These are phyloP conservation scores for Trachelus stipa DNA, from an alignment of 2,888 invertebrate genomes.

Conservation along the genomic window DNA sequence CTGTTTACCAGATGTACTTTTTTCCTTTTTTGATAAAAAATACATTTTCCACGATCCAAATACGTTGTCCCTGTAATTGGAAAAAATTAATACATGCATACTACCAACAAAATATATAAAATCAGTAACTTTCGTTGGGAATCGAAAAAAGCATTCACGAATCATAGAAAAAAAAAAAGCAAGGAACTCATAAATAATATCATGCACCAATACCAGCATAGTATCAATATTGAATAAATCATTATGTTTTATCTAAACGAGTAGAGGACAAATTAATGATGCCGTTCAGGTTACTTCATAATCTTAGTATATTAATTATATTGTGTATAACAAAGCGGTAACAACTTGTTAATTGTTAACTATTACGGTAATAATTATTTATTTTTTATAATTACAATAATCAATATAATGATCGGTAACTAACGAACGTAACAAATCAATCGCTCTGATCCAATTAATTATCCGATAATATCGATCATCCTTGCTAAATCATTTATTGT, in stretches of 20 bases:
- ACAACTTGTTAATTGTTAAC: constrained; percentile 65
- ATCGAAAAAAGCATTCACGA: background rate
- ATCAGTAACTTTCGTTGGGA: background rate
- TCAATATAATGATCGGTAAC: constrained; percentile 61
- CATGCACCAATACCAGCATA: background rate
- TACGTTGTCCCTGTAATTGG: too few species aligned
- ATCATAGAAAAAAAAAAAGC: background rate
- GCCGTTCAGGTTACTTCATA: constrained; percentile 40
- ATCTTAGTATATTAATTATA: constrained; percentile 65
- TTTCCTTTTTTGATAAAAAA: too few species aligned
- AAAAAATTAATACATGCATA: background rate
- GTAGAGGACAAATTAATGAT: constrained; percentile 63
- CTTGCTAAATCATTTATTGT: constrained; percentile 46
- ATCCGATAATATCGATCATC: constrained; percentile 49
- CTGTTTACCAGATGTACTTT: too few species aligned
- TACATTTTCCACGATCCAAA: too few species aligned
- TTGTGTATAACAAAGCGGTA: constrained; percentile 66
- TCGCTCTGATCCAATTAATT: constrained; percentile 37
- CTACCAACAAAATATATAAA: background rate
- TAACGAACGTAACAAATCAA: constrained; percentile 58
- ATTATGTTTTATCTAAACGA: constrained; percentile 21
- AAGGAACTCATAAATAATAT: background rate
- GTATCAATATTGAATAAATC: background rate
- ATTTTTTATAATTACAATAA: constrained; percentile 63
- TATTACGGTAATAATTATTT: constrained; percentile 64